Base-by-base conservation (phyloP, 53 echinoderm and acorn worm genomes). In the Luidia sarsii region DNA sequence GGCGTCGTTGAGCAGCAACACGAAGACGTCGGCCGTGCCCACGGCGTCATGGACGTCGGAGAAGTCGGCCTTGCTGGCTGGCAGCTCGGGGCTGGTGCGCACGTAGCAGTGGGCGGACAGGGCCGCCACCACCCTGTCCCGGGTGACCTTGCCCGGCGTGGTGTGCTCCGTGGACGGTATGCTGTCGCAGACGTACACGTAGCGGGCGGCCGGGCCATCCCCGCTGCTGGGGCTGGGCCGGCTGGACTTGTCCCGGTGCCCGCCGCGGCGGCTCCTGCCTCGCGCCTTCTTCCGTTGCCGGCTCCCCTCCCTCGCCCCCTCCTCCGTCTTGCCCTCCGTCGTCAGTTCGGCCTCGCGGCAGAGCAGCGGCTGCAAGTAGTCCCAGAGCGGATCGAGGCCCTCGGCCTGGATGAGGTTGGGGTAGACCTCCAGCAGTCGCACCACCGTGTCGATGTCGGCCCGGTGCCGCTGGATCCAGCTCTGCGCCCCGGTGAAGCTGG, bases 21-120 rank as follows among this genome's bases (percentile, higher is more conserved):
- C 70, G 50, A 92, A 92, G 15, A 87, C 93, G 70, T 92, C 93
- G 0, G 93, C 89, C 32, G 85, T 64, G 29, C 82, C 79, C 18
- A 92, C 77, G 2, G 86, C 80, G n/a, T 82, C 59, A 3, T 79
- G 65, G 39, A 89, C 69, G 36, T 92, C 93, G 30, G 62, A 56
- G 20, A 83, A 82, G 24, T 89, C 85, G 1, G 64, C 65, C 33
- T 71, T 68, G 24, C 79, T 69, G n/a, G 70, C 83, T 15, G 86
- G 86, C 31, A 71, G 61, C 36, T 92, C 88, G 50, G 92, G 92
- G 39, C 67, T 86, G 9, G 89, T 87, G 21, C 89, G 79, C 8
- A 92, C 86, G 55, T 79, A 89, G 37, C 93, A 92, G 65, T 89
- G 86, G 20, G 82, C 67, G 7, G 93, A 92, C 65, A 92, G 75